Evolutionary conservation across 2,113 vertebrate species (phyloP).

Genomic region (Mus musculus): GRCm39 chrX:144350501-144351000

Average conservation of each 20-base stretch:
- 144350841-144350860: background rate
- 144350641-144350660: background rate
- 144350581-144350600: background rate
- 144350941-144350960: slow-evolving; percentile 22
- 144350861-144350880: background rate
- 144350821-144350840: background rate
- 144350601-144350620: background rate
- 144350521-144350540: slow-evolving; percentile 30
- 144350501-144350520: background rate
- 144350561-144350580: background rate
- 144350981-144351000: slow-evolving; percentile 35
- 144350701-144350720: background rate
- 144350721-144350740: background rate
- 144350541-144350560: background rate
- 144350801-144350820: background rate
- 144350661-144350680: background rate
- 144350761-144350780: background rate
- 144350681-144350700: background rate
- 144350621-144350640: background rate
- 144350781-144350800: background rate
- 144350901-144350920: background rate
- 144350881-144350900: background rate
- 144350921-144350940: background rate
- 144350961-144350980: background rate
- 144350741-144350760: background rate